phyloP scores from a whole-genome alignment of 2,113 vertebrate genomes.

The Peromyscus polionotus region DNA sequence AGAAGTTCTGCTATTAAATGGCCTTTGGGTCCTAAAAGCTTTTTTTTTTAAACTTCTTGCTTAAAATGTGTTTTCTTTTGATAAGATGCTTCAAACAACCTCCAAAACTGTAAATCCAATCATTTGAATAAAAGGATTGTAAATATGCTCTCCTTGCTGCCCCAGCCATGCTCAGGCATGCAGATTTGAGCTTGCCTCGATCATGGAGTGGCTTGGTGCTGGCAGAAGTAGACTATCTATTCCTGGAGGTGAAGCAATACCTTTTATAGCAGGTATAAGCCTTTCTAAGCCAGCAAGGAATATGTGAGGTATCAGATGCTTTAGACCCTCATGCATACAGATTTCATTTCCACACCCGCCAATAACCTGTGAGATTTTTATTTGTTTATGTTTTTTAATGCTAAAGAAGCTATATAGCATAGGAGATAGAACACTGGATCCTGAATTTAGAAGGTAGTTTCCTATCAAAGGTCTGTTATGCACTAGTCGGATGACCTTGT shows the following conservation, averaged over 20 bases:
- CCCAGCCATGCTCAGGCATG: not conserved
- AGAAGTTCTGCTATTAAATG: conserved; percentile 81
- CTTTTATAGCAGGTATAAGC: not conserved
- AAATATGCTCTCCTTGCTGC: not conserved
- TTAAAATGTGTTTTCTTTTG: conserved; percentile 79
- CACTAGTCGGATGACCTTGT: not conserved
- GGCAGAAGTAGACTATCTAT: not conserved
- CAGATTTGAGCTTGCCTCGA: not conserved
- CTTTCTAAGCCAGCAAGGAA: not conserved
- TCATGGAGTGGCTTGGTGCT: not conserved
- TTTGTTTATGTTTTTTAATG: not conserved
- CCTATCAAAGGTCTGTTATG: not conserved
- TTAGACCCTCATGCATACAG: not conserved
- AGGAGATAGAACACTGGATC: not conserved
- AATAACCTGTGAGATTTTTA: not conserved
- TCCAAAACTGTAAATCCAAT: conserved; percentile 46
- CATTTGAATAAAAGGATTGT: conserved; percentile 67
- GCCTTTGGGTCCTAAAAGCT: conserved; percentile 78
- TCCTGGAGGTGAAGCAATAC: not conserved
- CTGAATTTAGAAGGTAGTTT: not conserved
- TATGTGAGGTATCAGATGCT: not conserved
- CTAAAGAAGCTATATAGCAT: not conserved
- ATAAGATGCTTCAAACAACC: conserved; percentile 71
- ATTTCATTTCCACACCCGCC: not conserved
- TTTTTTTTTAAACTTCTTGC: conserved; percentile 75